A percentile compares a stretch with the other conserved stretches of the same genome.
Conservation (phyloP, 53 echinoderm and acorn worm genomes). For the Patiria pectinifera region DNA sequence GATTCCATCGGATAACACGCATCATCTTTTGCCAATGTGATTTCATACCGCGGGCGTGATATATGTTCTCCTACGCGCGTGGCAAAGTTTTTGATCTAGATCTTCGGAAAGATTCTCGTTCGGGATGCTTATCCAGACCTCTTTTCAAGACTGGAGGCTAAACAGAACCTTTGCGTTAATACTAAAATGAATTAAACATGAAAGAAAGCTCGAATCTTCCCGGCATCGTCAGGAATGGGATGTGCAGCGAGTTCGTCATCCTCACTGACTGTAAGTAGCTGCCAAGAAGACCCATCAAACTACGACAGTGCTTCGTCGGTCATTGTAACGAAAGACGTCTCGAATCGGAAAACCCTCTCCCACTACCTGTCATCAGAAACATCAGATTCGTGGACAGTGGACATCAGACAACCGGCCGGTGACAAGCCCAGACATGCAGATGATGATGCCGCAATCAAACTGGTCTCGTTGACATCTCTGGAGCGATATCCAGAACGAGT, state of each 20-base stretch:
- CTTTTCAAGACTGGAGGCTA: not conserved
- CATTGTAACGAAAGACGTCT: not conserved
- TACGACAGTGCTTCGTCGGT: not conserved
- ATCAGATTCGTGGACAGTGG: not conserved
- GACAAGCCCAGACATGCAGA: not conserved
- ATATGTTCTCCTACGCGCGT: not conserved
- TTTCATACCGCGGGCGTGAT: not conserved
- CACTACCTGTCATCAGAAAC: not conserved
- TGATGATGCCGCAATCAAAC: not conserved
- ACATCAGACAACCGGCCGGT: not conserved
- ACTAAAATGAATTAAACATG: not conserved
- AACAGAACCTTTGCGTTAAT: not conserved
- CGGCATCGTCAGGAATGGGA: not conserved
- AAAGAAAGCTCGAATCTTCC: not conserved
- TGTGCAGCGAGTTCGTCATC: slow-evolving; percentile 14
- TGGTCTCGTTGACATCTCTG: not conserved
- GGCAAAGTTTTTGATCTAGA: not conserved
- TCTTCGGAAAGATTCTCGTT: not conserved
- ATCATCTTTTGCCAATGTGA: too few relatives aligned
- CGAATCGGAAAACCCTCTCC: not conserved
- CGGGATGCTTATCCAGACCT: too few relatives aligned
- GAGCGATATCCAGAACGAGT: not conserved
- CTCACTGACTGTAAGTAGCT: not conserved
- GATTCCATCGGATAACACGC: too few relatives aligned
- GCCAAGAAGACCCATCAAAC: not conserved